Percentiles rank a stretch among this genome's conserved stretches.
Evolutionary conservation across 2,113 vertebrate species (phyloP).

Genomic region (Phaethon lepturus): DNA sequence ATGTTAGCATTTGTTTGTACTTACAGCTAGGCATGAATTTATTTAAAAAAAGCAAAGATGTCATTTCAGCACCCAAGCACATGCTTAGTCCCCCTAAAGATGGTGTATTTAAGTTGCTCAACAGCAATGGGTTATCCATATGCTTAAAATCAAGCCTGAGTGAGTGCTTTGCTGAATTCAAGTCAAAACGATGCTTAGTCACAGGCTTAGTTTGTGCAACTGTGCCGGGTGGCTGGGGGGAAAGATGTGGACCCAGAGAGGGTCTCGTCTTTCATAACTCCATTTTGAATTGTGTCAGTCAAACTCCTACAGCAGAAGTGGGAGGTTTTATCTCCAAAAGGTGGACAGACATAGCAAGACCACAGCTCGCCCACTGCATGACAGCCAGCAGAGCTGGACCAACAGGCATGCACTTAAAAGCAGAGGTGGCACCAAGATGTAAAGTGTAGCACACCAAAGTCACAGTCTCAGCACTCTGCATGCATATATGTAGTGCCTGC

Average conservation of each 20-base stretch:
- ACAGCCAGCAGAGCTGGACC: not conserved
- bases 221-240: not conserved
- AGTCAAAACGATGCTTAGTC: not conserved
- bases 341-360: not conserved
- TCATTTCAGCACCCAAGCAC: slow-evolving; percentile 7
- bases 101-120: not conserved
- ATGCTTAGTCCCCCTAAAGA: not conserved
- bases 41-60: not conserved
- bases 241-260: not conserved
- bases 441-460: not conserved
- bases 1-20: slow-evolving; percentile 11
- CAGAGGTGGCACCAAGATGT: not conserved
- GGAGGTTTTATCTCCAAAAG: not conserved
- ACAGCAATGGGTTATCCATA: not conserved
- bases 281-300: not conserved
- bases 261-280: not conserved
- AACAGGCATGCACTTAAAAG: not conserved
- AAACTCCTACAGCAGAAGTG: not conserved
- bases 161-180: not conserved
- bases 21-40: slow-evolving; percentile 23
- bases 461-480: not conserved
- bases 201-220: not conserved
- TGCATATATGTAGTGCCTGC: not conserved
- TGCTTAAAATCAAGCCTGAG: not conserved
- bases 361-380: not conserved